Evolutionary conservation across 2,797 vertebrate genomes (phyloP).

Genomic region (Myotis pilosus): DNA sequence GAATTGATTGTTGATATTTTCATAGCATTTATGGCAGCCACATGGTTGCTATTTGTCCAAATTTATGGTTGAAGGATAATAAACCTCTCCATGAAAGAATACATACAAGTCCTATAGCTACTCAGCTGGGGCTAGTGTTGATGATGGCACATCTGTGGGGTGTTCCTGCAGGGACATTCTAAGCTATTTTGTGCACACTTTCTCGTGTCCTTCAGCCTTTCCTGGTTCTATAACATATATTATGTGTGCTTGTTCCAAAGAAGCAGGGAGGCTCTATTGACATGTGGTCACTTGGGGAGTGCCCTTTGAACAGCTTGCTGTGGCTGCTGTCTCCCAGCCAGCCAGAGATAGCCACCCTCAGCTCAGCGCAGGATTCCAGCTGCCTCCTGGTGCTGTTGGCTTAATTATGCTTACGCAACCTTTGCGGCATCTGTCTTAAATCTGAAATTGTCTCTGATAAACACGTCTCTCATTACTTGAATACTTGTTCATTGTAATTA

Average conservation of each 20-base stretch:
- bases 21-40: background rate
- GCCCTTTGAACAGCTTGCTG: background rate
- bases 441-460: background rate
- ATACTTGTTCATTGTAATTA: slow-evolving; percentile 1
- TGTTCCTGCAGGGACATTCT: background rate
- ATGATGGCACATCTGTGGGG: rapidly evolving
- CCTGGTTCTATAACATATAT: too few species aligned
- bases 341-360: rapidly evolving
- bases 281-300: background rate
- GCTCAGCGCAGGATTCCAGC: rapidly evolving
- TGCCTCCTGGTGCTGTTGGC: background rate
- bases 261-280: background rate
- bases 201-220: background rate
- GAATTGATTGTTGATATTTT: background rate
- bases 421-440: too few species aligned
- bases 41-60: background rate
- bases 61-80: background rate
- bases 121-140: rapidly evolving
- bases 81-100: background rate
- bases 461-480: background rate
- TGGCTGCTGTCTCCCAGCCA: background rate
- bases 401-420: rapidly evolving
- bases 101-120: too few species aligned
- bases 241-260: background rate
- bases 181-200: background rate